Conservation (phyloP, 2,888 invertebrate genomes). For the Prosapia bicincta region DNA sequence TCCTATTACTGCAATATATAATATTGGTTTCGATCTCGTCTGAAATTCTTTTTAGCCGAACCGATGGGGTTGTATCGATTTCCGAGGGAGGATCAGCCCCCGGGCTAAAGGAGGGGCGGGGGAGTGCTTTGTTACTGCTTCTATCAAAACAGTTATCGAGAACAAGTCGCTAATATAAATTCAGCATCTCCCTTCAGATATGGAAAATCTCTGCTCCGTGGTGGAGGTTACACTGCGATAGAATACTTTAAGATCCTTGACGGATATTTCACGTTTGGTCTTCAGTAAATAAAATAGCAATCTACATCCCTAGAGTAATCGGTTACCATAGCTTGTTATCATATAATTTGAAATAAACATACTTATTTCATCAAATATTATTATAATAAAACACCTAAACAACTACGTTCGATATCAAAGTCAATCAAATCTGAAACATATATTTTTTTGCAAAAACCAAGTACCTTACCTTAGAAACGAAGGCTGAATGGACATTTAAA, state of each 20-base stretch:
- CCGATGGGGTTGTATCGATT: background rate
- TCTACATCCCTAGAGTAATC: too few relatives aligned
- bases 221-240: background rate
- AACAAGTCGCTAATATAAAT: background rate
- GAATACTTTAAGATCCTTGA: background rate
- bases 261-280: too few relatives aligned
- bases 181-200: background rate
- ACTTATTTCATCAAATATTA: too few relatives aligned
- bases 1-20: background rate
- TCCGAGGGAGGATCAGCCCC: background rate
- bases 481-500: too few relatives aligned
- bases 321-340: too few relatives aligned
- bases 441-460: too few relatives aligned
- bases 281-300: too few relatives aligned
- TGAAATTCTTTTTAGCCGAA: background rate
- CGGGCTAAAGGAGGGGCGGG: background rate
- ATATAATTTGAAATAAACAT: too few relatives aligned
- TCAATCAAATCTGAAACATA: too few relatives aligned
- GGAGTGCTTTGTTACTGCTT: background rate
- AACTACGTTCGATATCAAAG: too few relatives aligned
- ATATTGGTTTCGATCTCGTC: background rate
- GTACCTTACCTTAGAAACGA: too few relatives aligned
- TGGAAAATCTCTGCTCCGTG: background rate
- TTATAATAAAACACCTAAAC: too few relatives aligned
- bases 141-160: conserved; percentile 2